Conservation (phyloP, 2,888 invertebrate genomes). For the Chymomyza fuscimana region DNA sequence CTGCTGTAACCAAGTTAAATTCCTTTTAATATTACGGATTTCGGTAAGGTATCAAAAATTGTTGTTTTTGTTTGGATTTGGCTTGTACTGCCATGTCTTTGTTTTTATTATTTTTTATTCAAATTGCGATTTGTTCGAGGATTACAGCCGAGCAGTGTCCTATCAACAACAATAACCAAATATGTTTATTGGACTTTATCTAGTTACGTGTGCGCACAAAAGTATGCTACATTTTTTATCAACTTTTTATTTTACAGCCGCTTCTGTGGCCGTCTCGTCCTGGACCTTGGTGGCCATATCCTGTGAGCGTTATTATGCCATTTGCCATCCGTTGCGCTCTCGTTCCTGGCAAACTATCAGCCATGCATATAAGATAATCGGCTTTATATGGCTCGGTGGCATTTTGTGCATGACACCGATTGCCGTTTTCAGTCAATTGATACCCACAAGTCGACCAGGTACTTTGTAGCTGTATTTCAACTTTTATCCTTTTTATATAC, state of each 20-base stretch:
- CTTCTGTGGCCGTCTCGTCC: constrained; percentile 87
- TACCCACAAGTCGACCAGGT: constrained; percentile 81
- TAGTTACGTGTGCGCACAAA: too few species aligned
- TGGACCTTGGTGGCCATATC: constrained; percentile 90
- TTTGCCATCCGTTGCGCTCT: constrained; percentile 87
- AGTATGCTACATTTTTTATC: neutral
- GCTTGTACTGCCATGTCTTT: neutral
- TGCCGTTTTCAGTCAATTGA: constrained; percentile 82
- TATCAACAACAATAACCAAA: neutral
- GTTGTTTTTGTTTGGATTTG: neutral
- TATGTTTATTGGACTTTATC: neutral
- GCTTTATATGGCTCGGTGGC: constrained; percentile 84
- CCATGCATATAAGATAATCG: constrained; percentile 87
- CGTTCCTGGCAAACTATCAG: constrained; percentile 88
- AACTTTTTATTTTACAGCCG: constrained; percentile 80
- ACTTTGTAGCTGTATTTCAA: neutral
- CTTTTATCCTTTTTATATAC: neutral
- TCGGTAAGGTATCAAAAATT: neutral
- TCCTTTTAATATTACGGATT: neutral
- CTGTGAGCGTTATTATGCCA: constrained; percentile 89
- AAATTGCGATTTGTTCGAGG: too few species aligned
- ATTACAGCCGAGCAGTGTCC: too few species aligned
- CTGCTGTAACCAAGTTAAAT: neutral
- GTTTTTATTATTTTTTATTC: neutral
- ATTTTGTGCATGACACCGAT: constrained; percentile 85